Base-by-base conservation (phyloP, 2,888 invertebrate genomes). In the Anthrax anthrax region DNA sequence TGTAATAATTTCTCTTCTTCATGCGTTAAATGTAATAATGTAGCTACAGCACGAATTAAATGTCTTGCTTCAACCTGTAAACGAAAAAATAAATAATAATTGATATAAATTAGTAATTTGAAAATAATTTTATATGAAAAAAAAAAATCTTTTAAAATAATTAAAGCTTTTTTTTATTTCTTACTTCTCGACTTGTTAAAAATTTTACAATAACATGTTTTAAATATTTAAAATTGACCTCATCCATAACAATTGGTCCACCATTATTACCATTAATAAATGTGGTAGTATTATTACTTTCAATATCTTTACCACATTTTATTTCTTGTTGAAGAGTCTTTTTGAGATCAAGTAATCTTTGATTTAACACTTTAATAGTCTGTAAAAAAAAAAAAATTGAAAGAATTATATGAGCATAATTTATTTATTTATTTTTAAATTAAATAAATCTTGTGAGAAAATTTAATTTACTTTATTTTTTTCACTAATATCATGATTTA, bases 181-280 rank as follows among this genome's bases (percentile, higher is more conserved):
- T 48, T 47, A 66, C 74, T 67, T 92, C 92, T 51, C 87, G 75
- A 62, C 87, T 83, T 0, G 92, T 92, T 58, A 94, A 75, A 69
- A 94, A 94, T 62, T 91, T 89, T 4, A 94, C 81, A 51, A 94
- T 80, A 52, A 94, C 94, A 70, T 94, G 91, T 62, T 91, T 92
- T 48, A 94, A 72, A 65, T 94, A 94, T 63, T 80, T 78, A 60
- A 85, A 84, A 69, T 84, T 87, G 42, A 86, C 78, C 58, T 85
- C 83, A 50, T 81, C 77, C 56, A 68, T 67, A 18, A 67, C 57
- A 48, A 67, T 59, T 52, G 61, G 53, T 47, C 55, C 57, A 36
- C 54, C 54, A 36, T 51, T 50, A 10, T 41, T 46, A 14, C 46
- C 46, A 27, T 46, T 46, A 8, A 13, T 46, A 18, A 40, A n/a